Base-by-base conservation (phyloP, 2,113 vertebrate species). In the Polypterus senegalus region DNA sequence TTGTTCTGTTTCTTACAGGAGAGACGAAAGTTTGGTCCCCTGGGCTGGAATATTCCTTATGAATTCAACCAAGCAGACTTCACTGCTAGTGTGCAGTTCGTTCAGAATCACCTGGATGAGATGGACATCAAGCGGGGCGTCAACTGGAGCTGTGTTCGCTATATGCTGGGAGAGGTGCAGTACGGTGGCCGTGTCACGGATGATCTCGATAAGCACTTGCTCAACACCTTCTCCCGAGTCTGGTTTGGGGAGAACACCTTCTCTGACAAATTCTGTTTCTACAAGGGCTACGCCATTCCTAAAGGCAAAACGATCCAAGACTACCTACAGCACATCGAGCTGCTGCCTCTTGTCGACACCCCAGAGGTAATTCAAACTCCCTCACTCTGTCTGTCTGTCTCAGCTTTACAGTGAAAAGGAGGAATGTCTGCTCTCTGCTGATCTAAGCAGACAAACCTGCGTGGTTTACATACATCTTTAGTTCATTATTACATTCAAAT, bases 21-120 rank as follows among this genome's bases (percentile, higher is more conserved):
- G 71, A 85, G 89, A 46, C 76, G 86, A 4, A 91, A 91, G 64
- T 92, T 90, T 60, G 90, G 89, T 3, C 82, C 90, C 0, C 61
- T 92, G 48, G 88, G 89, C 54, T 92, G 89, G 90, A 92, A 92
- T 66, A 89, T 92, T 65, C 88, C 89, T 0, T 92, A 92, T 1
- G 89, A 91, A 65, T 92, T 92, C 70, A 91, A 91, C 66, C 88
- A 90, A 73, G 85, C 88, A 3, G 90, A 92, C 62, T 89, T 91
- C 0, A 61, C 82, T 57, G 84, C 89, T 74, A 90, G 87, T 0
- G 67, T 89, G 62, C 89, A 91, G 74, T 92, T 91, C 68, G 58
- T 91, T 9, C 87, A 90, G 72, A 91, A 89, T 69, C 88, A 91
- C 66, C 66, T 91, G 76, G 87, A 86, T 43, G 79, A 76, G 0